These are phyloP conservation scores for Synanthedon andrenaeformis DNA, from an alignment of 2,888 invertebrate genomes.

Conservation along the genomic window DNA sequence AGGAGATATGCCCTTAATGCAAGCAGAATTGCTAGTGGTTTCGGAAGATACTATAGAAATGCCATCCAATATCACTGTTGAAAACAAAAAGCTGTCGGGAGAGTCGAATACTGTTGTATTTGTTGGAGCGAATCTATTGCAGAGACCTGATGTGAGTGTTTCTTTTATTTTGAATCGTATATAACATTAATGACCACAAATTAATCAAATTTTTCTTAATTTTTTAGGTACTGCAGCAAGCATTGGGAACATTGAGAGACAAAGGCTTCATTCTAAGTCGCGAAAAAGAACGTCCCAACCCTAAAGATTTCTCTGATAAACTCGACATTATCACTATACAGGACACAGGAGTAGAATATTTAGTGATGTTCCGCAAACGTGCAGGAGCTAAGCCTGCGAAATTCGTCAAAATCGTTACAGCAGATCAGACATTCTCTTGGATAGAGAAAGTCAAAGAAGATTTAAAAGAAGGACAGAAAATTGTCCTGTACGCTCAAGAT, in stretches of 20 bases:
- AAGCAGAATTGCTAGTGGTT: slow-evolving; percentile 74
- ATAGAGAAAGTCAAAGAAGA: slow-evolving; percentile 60
- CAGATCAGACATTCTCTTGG: slow-evolving; percentile 61
- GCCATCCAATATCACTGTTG: slow-evolving; percentile 64
- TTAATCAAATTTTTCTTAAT: neutral
- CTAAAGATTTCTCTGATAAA: slow-evolving; percentile 42
- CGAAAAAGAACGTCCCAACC: slow-evolving; percentile 63
- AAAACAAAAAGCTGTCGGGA: slow-evolving; percentile 71
- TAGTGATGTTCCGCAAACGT: slow-evolving; percentile 66
- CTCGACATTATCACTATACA: slow-evolving; percentile 62
- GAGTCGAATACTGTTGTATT: slow-evolving; percentile 64
- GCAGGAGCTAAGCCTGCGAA: slow-evolving; percentile 52
- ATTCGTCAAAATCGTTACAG: slow-evolving; percentile 50
- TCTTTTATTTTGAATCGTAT: neutral
- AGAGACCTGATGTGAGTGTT: slow-evolving; percentile 52
- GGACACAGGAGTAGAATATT: slow-evolving; percentile 58
- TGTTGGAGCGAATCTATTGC: slow-evolving; percentile 63
- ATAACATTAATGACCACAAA: neutral
- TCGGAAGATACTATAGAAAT: slow-evolving; percentile 59
- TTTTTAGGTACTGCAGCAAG: slow-evolving; percentile 50
- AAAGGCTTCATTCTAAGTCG: slow-evolving; percentile 73
- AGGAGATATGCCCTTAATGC: slow-evolving; percentile 76
- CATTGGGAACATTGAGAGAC: slow-evolving; percentile 60
- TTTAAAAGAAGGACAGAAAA: slow-evolving; percentile 50
- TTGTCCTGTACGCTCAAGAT: slow-evolving; percentile 76